phyloP scores from a whole-genome alignment of 2,797 vertebrate genomes.

The Miichthys miiuy region DNA sequence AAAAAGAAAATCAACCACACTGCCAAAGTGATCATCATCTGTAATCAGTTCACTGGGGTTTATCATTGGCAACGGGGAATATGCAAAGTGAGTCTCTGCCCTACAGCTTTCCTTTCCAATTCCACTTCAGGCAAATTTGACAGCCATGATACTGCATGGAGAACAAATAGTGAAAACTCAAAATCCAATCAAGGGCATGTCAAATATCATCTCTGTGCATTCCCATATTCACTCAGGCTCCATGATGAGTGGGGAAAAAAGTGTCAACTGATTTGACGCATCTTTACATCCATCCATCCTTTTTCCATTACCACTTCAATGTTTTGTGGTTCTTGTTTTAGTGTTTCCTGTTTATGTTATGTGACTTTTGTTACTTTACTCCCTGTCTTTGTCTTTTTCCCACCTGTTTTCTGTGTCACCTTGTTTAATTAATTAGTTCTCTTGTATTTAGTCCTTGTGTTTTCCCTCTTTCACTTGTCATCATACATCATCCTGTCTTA shows the following conservation, averaged over 20 bases:
- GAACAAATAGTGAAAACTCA: conserved; percentile 1
- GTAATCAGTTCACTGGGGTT: conserved; percentile 56
- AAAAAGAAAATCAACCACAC: conserved; percentile 39
- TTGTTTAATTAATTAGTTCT: too few species aligned
- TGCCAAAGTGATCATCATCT: conserved; percentile 45
- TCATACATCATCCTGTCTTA: too few species aligned
- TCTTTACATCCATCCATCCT: neutral
- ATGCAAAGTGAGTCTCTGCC: conserved; percentile 33
- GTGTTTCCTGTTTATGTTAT: too few species aligned
- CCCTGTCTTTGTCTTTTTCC: too few species aligned
- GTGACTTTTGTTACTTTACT: too few species aligned
- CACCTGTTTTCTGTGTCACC: too few species aligned
- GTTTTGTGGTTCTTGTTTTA: too few species aligned
- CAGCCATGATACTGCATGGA: neutral
- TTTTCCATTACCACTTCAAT: too few species aligned
- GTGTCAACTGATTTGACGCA: neutral
- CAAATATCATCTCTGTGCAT: neutral
- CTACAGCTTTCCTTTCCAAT: conserved; percentile 13
- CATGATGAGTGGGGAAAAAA: neutral
- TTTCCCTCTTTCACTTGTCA: too few species aligned
- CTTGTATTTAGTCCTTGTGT: too few species aligned
- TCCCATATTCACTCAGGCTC: neutral
- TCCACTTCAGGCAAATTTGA: conserved; percentile 13
- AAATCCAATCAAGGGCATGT: conserved; percentile 9
- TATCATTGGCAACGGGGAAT: conserved; percentile 37